A percentile compares a stretch with the other conserved stretches of the same genome.
These are phyloP conservation scores for Micrasema minimum DNA, from an alignment of 1,140 invertebrate genomes.

Conservation along the genomic window DNA sequence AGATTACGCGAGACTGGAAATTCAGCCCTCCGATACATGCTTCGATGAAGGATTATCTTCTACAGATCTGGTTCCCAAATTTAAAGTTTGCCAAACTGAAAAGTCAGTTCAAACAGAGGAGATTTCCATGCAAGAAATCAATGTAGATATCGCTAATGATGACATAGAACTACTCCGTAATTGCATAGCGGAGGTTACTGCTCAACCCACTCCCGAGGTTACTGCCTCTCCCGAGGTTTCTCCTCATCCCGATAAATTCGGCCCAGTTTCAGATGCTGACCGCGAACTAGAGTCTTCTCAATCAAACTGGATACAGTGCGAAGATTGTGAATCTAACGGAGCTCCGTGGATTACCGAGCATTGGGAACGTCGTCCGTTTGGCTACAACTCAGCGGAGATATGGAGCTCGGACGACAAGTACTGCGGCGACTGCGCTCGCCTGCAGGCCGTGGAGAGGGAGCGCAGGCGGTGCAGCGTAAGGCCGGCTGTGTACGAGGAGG, in stretches of 20 bases:
- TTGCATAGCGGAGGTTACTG: not conserved
- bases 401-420: constrained; percentile 51
- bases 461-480: constrained; percentile 49
- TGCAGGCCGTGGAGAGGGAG: constrained; percentile 40
- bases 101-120: constrained; percentile 66
- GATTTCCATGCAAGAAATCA: too few relatives aligned
- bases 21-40: constrained; percentile 59
- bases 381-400: constrained; percentile 44
- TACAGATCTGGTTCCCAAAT: constrained; percentile 63
- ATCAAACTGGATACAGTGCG: constrained; percentile 49
- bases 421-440: constrained; percentile 54
- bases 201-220: not conserved
- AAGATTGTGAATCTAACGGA: constrained; percentile 43
- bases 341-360: constrained; percentile 41
- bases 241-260: constrained; percentile 4
- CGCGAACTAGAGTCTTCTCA: constrained; percentile 43
- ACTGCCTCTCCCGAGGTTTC: constrained; percentile 10
- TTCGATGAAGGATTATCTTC: constrained; percentile 60
- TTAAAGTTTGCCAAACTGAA: constrained; percentile 65
- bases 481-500: constrained; percentile 53
- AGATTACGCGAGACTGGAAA: constrained; percentile 60
- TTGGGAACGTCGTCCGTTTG: constrained; percentile 15
- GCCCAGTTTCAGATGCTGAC: constrained; percentile 18
- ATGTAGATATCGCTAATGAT: too few relatives aligned
- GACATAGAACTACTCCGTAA: not conserved